Conservation (phyloP, 2,797 vertebrate species). For the Tauraco hartlaubi region DNA sequence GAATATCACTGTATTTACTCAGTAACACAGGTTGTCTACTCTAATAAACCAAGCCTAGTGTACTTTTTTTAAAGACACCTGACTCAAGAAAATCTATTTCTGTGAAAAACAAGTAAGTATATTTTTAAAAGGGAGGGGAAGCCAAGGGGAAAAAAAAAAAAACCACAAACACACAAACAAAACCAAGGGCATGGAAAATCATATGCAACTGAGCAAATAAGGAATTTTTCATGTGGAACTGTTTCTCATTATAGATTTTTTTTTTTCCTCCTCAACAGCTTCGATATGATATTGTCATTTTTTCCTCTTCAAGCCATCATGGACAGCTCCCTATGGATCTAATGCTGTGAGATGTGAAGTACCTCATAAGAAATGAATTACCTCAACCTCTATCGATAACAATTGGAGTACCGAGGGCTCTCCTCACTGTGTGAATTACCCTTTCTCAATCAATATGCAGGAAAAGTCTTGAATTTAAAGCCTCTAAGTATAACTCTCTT, state of each 20-base stretch:
- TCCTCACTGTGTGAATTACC: background rate
- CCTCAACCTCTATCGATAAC: background rate
- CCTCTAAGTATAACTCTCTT: background rate
- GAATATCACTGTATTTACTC: background rate
- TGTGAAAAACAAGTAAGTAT: background rate
- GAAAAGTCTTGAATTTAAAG: background rate
- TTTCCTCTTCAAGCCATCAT: background rate
- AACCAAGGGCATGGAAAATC: background rate
- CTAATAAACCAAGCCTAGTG: background rate
- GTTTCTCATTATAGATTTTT: background rate
- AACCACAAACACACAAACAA: too few species aligned
- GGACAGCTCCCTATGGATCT: background rate
- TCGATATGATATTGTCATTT: background rate
- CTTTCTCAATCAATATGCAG: background rate
- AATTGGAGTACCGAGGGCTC: background rate
- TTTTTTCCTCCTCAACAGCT: background rate
- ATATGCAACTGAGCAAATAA: background rate
- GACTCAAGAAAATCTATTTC: background rate
- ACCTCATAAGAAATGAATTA: constrained; percentile 17
- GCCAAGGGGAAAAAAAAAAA: background rate
- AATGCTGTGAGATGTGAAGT: background rate
- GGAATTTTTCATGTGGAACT: background rate
- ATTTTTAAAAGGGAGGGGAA: background rate
- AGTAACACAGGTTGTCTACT: background rate
- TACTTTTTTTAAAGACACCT: background rate